Base-by-base conservation (phyloP, 1,140 invertebrate genomes). In the Anagrus nilaparvatae region DNA sequence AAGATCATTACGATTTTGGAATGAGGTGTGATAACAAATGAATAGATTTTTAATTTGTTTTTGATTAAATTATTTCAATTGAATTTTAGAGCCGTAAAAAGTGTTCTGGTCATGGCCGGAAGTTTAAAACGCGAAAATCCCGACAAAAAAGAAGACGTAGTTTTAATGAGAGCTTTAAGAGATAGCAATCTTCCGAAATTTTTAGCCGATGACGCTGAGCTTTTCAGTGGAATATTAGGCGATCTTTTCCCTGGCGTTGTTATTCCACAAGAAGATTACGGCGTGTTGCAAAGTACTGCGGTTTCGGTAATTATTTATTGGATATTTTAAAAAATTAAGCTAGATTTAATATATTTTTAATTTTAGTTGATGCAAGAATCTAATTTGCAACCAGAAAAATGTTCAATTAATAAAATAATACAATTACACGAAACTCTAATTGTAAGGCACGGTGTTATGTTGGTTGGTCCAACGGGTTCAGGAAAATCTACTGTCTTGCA, bases 171-270 rank as follows among this genome's bases (percentile, higher is more conserved):
- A 53, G 91, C 90, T 0, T 69, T 96, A 19, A 74, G 87, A 47
- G 90, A 95, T 60, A 90, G 89, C 31, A 96, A 95, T 66, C 65
- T 94, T 38, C 89, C 92, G 0, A 95, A 95, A 61, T 95, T 96
- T 61, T 68, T 94, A 32, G 77, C 81, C 5, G 81, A 87, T 36
- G 91, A 96, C 63, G 79, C 86, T 0, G 63, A 85, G 10, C 69
- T 96, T 1, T 94, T 87, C 47, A 60, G 71, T 28, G 90, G 88
- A 24, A 94, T 96, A 43, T 72, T 94, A 9, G 80, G 79, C 28
- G 90, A 96, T 71, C 64, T 95, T 29, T 96, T 96, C 63, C 90
- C 90, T 2, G 85, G 83, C 1, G 73, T 90, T 0, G 72, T 74
- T 8, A 68, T 92, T 30, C 87, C 87, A 0, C 71, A 78, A 25